phyloP scores from a whole-genome alignment of 2,113 vertebrate species.

The Syngnathoides biaculeatus region DNA sequence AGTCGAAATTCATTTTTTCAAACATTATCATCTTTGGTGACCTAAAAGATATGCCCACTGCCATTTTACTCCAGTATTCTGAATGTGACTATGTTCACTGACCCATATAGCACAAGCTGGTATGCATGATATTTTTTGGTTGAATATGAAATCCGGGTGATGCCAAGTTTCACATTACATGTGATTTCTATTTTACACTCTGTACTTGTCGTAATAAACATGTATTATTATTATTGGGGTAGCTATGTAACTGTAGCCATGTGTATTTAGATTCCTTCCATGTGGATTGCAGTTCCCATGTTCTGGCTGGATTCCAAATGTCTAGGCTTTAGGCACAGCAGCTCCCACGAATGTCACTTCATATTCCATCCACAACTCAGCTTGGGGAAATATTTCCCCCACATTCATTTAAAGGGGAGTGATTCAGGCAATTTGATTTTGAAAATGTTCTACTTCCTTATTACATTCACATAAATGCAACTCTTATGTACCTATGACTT shows the following conservation, averaged over 20 bases:
- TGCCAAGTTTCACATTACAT: slow-evolving; percentile 16
- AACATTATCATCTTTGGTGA: slow-evolving; percentile 1
- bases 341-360: slow-evolving; percentile 35
- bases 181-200: background rate
- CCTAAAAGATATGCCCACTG: slow-evolving; percentile 4
- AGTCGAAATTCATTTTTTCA: background rate
- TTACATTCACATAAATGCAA: background rate
- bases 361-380: slow-evolving; percentile 33
- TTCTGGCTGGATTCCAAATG: slow-evolving; percentile 27
- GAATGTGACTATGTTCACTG: slow-evolving; percentile 19
- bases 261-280: slow-evolving; percentile 15
- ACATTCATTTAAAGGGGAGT: slow-evolving; percentile 16
- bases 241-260: slow-evolving; percentile 17
- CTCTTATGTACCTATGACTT: background rate
- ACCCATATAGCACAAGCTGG: slow-evolving; percentile 26
- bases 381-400: slow-evolving; percentile 6
- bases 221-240: slow-evolving; percentile 21
- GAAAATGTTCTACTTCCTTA: slow-evolving; percentile 1
- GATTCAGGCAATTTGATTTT: slow-evolving; percentile 14
- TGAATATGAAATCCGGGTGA: slow-evolving; percentile 3
- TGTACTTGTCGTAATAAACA: slow-evolving; percentile 4
- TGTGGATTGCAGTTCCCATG: slow-evolving; percentile 9
- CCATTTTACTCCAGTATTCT: slow-evolving; percentile 13
- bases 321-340: slow-evolving; percentile 16
- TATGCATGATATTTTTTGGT: slow-evolving; percentile 3